phyloP scores from a whole-genome alignment of 2,888 invertebrate genomes.

The Drosophila prolongata region DNA sequence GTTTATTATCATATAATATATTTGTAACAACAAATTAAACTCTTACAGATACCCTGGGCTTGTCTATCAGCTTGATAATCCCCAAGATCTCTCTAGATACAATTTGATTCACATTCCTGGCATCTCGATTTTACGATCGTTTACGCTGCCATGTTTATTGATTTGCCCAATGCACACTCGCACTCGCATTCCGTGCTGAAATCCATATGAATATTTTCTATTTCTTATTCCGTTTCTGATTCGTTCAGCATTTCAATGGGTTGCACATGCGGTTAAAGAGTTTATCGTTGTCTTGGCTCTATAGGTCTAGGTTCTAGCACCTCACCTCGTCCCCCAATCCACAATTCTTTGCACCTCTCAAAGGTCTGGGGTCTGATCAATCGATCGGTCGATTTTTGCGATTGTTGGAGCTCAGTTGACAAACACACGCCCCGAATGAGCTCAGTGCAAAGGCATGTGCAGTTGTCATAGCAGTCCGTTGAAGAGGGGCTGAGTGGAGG shows the following conservation, averaged over 20 bases:
- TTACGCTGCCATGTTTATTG: conserved; percentile 39
- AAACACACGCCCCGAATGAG: conserved; percentile 66
- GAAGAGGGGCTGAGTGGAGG: not conserved
- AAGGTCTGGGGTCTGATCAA: conserved; percentile 17
- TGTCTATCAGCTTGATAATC: conserved; percentile 3
- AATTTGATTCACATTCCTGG: conserved; percentile 26
- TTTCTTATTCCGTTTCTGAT: conserved; percentile 49
- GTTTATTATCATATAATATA: too few species aligned
- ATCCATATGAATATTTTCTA: conserved; percentile 53
- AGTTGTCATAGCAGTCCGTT: conserved; percentile 58
- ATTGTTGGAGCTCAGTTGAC: conserved; percentile 66
- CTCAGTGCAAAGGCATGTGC: conserved; percentile 79
- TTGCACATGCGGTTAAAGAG: conserved; percentile 62
- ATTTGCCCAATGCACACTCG: conserved; percentile 26
- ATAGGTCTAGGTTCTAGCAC: conserved; percentile 4
- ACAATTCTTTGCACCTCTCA: conserved; percentile 8
- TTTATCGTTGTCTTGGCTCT: conserved; percentile 52
- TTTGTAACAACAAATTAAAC: too few species aligned
- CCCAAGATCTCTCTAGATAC: conserved; percentile 15
- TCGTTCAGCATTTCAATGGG: conserved; percentile 71
- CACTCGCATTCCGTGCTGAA: conserved; percentile 45
- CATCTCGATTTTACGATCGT: conserved; percentile 32
- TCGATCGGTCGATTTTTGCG: conserved; percentile 48
- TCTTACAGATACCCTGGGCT: not conserved
- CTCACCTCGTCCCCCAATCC: not conserved